phyloP scores from a whole-genome alignment of 2,888 invertebrate genomes.

The Matsumyia berberina region DNA sequence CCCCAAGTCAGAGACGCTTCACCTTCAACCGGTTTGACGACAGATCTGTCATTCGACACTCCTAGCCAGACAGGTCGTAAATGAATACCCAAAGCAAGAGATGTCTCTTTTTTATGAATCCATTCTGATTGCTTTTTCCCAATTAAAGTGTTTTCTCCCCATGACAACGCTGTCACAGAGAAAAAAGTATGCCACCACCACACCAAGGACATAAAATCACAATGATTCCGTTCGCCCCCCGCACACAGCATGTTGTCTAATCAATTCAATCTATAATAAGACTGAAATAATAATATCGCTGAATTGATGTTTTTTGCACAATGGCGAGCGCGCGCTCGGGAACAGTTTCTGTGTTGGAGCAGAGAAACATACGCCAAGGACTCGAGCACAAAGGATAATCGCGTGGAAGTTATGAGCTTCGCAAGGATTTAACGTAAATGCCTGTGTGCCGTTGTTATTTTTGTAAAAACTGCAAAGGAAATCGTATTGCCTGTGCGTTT shows the following conservation, averaged over 20 bases:
- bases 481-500: conserved; percentile 7
- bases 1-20: too few relatives aligned
- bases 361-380: conserved; percentile 52
- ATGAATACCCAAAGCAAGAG: background rate
- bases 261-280: conserved; percentile 70
- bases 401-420: conserved; percentile 69
- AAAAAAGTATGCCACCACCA: conserved; percentile 44
- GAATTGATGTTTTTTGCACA: conserved; percentile 69
- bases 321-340: conserved; percentile 20
- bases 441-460: conserved; percentile 10
- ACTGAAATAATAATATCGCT: conserved; percentile 63
- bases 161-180: conserved; percentile 49
- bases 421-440: conserved; percentile 50
- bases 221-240: conserved; percentile 11
- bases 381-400: conserved; percentile 61
- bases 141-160: conserved; percentile 44
- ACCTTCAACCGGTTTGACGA: too few relatives aligned
- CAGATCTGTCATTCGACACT: too few relatives aligned
- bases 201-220: conserved; percentile 52
- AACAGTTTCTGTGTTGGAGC: conserved; percentile 31
- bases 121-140: conserved; percentile 57
- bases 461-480: conserved; percentile 20
- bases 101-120: conserved; percentile 4
- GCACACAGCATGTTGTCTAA: conserved; percentile 56
- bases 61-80: too few relatives aligned